Evolutionary conservation across 2,888 invertebrate genomes (phyloP), one percentile per base, ranked within the genome.

Genomic region (Lomographa bimaculata): DNA sequence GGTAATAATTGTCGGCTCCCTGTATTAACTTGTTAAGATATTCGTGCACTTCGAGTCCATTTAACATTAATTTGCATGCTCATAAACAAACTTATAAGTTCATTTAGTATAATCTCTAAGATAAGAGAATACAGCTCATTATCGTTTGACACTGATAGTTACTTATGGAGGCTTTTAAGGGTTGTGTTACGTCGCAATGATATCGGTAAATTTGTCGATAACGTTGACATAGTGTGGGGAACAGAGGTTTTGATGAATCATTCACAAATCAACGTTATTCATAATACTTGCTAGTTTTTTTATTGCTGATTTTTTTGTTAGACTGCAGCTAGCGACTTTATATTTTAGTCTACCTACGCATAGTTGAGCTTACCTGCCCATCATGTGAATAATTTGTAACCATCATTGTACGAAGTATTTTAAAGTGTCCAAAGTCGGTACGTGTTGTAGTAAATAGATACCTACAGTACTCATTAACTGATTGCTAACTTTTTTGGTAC

Each of bases 1-100:
- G n/a, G n/a, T n/a, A n/a, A 14, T 21, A 32, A 32, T 32, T 43
- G 18, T 32, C 23, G 18, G 36, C 36, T 32, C 23, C 24, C 23
- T 43, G 51, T 50, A 47, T 37, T 41, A 47, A 51, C 41, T 54
- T 47, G 52, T 57, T 57, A 57, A 55, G 50, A 57, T 55, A 57
- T 21, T 34, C 24, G 19, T 38, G 27, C 32, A 46, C 38, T 46
- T 44, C 37, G 32, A 34, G 39, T 39, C 14, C 43, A 46, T 50
- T 57, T 46, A 47, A 51, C 39, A 46, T 53, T 48, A 45, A 55
- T 55, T 51, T 46, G 41, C 48, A 41, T 40, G 43, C 34, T 23
- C 32, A 40, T 43, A 38, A 26, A 38, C 38, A 41, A 36, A 36
- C 28, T 30, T 36, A 41, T 9, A 18, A 33, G 28, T 35, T 32